Conservation (phyloP, 2,113 vertebrate species). For the Eretmodus cyanostictus region DNA sequence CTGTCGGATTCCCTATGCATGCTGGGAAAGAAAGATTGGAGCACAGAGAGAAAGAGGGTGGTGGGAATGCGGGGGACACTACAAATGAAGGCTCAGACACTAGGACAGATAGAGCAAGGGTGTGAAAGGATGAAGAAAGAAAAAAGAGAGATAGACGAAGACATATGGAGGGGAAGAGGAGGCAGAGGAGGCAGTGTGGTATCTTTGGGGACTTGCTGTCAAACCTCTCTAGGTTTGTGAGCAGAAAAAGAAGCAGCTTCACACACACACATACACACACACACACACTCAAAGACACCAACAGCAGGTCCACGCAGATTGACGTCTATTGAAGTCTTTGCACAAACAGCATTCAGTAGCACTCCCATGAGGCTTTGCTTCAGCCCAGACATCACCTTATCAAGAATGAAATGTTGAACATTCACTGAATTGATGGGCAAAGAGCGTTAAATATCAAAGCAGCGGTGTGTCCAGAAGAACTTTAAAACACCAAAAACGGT, state of each 20-base stretch:
- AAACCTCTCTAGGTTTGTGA: conserved; percentile 74
- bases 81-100: not conserved
- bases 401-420: not conserved
- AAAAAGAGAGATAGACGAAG: conserved; percentile 1
- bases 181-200: conserved; percentile 1
- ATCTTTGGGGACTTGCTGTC: conserved; percentile 75
- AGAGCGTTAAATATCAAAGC: not conserved
- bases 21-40: conserved; percentile 49
- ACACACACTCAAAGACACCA: not conserved
- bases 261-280: not conserved
- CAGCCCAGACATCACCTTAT: conserved; percentile 23
- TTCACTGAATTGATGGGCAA: not conserved
- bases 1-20: conserved; percentile 38
- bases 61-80: not conserved
- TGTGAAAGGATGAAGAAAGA: not conserved
- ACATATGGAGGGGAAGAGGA: not conserved
- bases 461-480: not conserved
- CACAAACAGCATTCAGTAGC: conserved; percentile 33
- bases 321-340: conserved; percentile 40
- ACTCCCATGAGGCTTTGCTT: conserved; percentile 27
- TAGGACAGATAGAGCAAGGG: not conserved
- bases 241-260: conserved; percentile 70
- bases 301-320: conserved; percentile 40
- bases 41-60: not conserved
- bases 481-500: not conserved